Evolutionary conservation across 1,140 invertebrate genomes (phyloP).

Genomic region (Tetramorium parvispinum): DNA sequence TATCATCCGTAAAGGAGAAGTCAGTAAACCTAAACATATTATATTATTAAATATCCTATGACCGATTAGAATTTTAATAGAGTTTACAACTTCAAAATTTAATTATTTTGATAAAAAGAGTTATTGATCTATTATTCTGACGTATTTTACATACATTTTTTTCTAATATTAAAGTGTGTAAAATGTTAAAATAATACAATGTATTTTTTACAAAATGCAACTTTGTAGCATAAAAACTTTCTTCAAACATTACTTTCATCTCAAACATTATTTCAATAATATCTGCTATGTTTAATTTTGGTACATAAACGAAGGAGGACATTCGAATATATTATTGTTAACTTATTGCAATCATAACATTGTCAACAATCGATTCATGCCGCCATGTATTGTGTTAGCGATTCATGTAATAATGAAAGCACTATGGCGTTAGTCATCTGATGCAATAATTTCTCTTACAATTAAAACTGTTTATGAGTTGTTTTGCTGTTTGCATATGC

Average conservation of each 20-base stretch:
- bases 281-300: conserved; percentile 61
- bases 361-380: conserved; percentile 49
- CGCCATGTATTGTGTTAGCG: conserved; percentile 32
- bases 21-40: conserved; percentile 56
- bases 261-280: conserved; percentile 37
- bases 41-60: neutral
- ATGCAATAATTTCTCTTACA: conserved; percentile 62
- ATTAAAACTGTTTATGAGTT: conserved; percentile 61
- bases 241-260: conserved; percentile 51
- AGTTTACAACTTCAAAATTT: neutral
- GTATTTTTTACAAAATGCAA: neutral
- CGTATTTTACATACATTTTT: neutral
- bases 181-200: neutral
- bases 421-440: conserved; percentile 52
- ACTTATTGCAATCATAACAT: conserved; percentile 61
- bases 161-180: neutral
- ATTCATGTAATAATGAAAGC: conserved; percentile 53
- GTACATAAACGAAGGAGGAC: conserved; percentile 42
- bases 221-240: conserved; percentile 51
- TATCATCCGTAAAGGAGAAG: conserved; percentile 39
- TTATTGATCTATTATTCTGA: neutral
- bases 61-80: conserved; percentile 8
- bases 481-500: conserved; percentile 50
- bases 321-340: conserved; percentile 67
- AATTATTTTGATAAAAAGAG: conserved; percentile 19